Percentiles rank a stretch among this genome's conserved stretches.
Evolutionary conservation across 2,113 vertebrate species (phyloP).

Genomic region (Ramphastos sulfuratus): DNA sequence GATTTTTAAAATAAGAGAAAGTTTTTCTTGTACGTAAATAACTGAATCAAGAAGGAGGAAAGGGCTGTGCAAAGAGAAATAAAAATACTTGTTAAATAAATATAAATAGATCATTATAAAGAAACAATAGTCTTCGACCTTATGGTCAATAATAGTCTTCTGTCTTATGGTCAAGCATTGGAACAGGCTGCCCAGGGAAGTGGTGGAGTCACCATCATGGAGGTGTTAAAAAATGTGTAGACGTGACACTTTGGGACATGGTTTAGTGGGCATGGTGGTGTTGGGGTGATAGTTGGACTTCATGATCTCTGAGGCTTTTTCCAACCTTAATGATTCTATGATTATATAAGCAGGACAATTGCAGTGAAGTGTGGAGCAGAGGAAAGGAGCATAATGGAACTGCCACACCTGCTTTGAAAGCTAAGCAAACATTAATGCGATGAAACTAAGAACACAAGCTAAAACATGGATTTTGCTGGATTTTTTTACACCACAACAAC

Average conservation of each 20-base stretch:
- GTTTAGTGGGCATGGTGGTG: no score
- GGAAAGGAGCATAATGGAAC: background rate
- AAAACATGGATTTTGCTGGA: background rate
- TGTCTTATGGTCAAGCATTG: no score
- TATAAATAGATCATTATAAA: background rate
- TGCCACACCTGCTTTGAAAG: background rate
- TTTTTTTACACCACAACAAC: background rate
- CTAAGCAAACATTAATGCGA: background rate
- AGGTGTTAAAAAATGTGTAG: no score
- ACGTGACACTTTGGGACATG: no score
- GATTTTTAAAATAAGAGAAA: background rate
- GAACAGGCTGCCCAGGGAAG: no score
- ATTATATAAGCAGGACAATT: background rate
- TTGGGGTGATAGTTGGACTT: no score
- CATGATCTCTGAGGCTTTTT: no score
- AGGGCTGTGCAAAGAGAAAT: background rate
- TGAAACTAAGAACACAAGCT: background rate
- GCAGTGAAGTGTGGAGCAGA: background rate
- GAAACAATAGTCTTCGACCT: background rate
- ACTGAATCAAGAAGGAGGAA: background rate
- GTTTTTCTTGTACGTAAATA: background rate
- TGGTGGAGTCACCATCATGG: no score
- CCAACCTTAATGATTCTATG: no score
- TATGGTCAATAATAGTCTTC: no score
- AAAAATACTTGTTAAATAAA: background rate